Percentiles rank a stretch among this genome's conserved stretches.
These are phyloP conservation scores for Diarsia dahlii DNA, from an alignment of 2,888 invertebrate genomes.

Conservation along the genomic window DNA sequence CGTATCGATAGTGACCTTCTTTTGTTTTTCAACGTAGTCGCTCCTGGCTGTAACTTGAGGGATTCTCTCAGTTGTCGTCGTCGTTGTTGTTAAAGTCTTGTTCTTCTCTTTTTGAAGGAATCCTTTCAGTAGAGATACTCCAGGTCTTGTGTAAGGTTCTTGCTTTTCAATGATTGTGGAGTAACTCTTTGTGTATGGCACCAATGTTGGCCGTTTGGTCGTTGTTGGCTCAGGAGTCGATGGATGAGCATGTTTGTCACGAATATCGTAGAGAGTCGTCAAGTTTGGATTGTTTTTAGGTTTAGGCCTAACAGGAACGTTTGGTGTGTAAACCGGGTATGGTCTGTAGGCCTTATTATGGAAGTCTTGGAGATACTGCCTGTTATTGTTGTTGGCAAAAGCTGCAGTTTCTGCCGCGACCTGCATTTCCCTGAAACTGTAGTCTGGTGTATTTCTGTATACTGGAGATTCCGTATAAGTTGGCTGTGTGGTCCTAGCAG, in stretches of 20 bases:
- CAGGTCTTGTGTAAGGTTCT: conserved; percentile 88
- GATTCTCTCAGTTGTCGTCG: conserved; percentile 76
- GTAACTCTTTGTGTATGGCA: conserved; percentile 86
- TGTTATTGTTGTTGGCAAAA: conserved; percentile 91
- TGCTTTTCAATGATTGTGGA: conserved; percentile 78
- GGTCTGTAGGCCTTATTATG: conserved; percentile 84
- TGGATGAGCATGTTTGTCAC: conserved; percentile 75
- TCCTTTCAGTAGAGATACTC: conserved; percentile 83
- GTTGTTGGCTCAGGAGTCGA: conserved; percentile 77
- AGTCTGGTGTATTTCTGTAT: conserved; percentile 83
- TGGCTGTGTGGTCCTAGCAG: conserved; percentile 78
- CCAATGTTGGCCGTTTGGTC: conserved; percentile 84
- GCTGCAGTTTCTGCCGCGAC: conserved; percentile 94
- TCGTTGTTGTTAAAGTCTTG: conserved; percentile 72
- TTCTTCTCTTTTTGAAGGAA: conserved; percentile 85
- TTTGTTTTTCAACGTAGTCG: conserved; percentile 68
- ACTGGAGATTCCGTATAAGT: conserved; percentile 82
- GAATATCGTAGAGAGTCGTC: conserved; percentile 86
- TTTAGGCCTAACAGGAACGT: conserved; percentile 75
- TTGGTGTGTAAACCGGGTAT: conserved; percentile 86
- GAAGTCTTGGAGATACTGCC: conserved; percentile 85
- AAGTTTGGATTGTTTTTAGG: conserved; percentile 82
- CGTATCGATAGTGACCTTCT: conserved; percentile 74
- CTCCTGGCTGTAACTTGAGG: conserved; percentile 76
- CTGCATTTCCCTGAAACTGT: conserved; percentile 91